Evolutionary conservation across 2,888 invertebrate genomes (phyloP).

Genomic region (Agrenia bidenticulata): DNA sequence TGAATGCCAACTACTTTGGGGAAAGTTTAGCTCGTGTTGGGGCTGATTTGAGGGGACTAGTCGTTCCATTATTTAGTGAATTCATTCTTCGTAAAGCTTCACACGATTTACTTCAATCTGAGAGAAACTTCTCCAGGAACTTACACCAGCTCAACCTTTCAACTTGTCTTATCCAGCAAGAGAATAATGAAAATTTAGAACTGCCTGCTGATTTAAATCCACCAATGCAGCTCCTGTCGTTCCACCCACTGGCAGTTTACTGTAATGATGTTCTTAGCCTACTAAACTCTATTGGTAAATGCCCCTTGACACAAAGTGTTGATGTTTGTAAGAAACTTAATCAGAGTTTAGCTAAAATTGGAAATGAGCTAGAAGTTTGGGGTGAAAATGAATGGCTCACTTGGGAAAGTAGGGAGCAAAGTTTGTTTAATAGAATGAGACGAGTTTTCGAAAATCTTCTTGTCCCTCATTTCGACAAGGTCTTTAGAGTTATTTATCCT

Average conservation of each 20-base stretch:
- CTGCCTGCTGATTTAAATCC: slow-evolving; percentile 44
- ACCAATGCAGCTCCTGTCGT: slow-evolving; percentile 43
- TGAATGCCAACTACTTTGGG: slow-evolving; percentile 49
- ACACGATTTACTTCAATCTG: slow-evolving; percentile 46
- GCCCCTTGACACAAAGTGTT: slow-evolving; percentile 41
- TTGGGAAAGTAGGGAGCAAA: slow-evolving; percentile 50
- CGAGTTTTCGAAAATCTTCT: slow-evolving; percentile 47
- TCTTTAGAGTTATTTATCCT: slow-evolving; percentile 45
- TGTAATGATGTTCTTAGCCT: slow-evolving; percentile 46
- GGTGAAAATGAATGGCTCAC: slow-evolving; percentile 49
- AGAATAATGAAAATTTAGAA: slow-evolving; percentile 37
- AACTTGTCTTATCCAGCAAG: slow-evolving; percentile 30
- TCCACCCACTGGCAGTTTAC: slow-evolving; percentile 46
- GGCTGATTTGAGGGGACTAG: slow-evolving; percentile 48
- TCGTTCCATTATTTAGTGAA: slow-evolving; percentile 45
- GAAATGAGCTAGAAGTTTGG: slow-evolving; percentile 48
- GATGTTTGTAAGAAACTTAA: slow-evolving; percentile 41
- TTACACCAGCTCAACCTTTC: slow-evolving; percentile 48
- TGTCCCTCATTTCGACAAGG: slow-evolving; percentile 52
- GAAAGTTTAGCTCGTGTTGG: slow-evolving; percentile 52
- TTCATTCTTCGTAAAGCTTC: slow-evolving; percentile 42
- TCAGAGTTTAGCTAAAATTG: slow-evolving; percentile 42
- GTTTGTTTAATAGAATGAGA: slow-evolving; percentile 48
- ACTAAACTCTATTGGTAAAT: slow-evolving; percentile 48
- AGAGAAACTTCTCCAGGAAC: slow-evolving; percentile 47